Evolutionary conservation across 2,113 vertebrate species (phyloP).

Genomic region (Cervus canadensis): DNA sequence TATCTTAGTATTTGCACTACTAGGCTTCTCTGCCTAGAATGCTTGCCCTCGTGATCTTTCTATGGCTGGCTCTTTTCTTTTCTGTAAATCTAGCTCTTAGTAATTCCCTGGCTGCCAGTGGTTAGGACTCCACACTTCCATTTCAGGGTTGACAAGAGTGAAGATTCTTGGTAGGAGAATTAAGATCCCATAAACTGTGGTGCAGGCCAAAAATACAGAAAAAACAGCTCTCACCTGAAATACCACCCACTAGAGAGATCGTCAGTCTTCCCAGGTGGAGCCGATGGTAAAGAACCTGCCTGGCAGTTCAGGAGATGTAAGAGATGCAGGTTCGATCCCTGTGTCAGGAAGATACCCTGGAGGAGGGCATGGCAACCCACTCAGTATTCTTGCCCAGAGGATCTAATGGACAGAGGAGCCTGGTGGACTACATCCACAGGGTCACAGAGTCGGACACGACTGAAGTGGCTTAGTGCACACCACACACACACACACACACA

Average conservation of each 20-base stretch:
- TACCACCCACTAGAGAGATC: not conserved
- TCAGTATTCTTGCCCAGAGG: not conserved
- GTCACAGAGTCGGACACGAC: not conserved
- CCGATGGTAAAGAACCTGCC: not conserved
- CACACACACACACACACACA: not conserved
- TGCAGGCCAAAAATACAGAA: not conserved
- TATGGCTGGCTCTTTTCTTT: not conserved
- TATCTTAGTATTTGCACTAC: not conserved
- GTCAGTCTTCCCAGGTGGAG: not conserved
- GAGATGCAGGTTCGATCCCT: not conserved
- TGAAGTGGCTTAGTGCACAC: not conserved
- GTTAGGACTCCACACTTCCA: not conserved
- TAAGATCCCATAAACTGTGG: not conserved
- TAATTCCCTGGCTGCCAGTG: not conserved
- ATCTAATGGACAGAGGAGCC: not conserved
- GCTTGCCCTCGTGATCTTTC: not conserved
- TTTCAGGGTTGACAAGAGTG: not conserved
- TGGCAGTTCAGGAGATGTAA: not conserved
- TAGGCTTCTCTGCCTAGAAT: not conserved
- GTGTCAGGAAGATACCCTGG: not conserved
- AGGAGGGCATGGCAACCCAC: not conserved
- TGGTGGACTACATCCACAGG: not conserved
- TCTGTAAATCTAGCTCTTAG: not conserved
- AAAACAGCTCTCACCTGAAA: not conserved
- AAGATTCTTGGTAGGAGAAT: not conserved